phyloP scores from a whole-genome alignment of 30 jellyfish, hydroid and myxozoan species.

The Turritopsis rubra region DNA sequence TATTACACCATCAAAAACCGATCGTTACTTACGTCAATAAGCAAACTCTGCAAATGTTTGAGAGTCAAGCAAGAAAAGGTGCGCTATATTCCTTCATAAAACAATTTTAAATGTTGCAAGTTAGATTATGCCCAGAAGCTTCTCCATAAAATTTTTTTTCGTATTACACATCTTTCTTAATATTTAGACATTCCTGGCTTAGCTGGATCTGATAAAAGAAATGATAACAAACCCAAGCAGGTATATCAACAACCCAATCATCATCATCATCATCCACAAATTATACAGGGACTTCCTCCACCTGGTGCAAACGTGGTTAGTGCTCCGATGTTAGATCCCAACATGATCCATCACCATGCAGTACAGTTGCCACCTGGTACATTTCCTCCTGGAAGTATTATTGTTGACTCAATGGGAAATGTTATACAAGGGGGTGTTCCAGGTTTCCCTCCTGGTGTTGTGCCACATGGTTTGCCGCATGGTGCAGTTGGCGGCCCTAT shows the following conservation, averaged over 20 bases:
- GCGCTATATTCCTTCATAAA: not conserved
- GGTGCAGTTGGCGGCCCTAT: slow-evolving; percentile 42
- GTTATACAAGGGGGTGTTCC: slow-evolving; percentile 38
- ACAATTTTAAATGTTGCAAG: too few relatives aligned
- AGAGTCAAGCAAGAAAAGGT: slow-evolving; percentile 84
- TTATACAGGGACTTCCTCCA: slow-evolving; percentile 37
- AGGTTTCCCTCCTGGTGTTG: slow-evolving; percentile 20
- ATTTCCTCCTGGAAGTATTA: slow-evolving; percentile 32
- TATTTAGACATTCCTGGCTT: slow-evolving; percentile 11
- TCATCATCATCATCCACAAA: slow-evolving; percentile 22
- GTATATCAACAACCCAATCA: not conserved
- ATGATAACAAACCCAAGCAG: slow-evolving; percentile 13
- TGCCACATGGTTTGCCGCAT: slow-evolving; percentile 37
- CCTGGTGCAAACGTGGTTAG: slow-evolving; percentile 43
- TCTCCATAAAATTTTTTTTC: not conserved
- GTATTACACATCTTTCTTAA: not conserved
- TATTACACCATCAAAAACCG: slow-evolving; percentile 75
- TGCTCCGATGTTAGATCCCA: slow-evolving; percentile 40
- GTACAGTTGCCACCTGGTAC: slow-evolving; percentile 25
- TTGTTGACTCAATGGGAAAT: slow-evolving; percentile 36
- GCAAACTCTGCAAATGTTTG: slow-evolving; percentile 82
- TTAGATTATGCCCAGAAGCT: too few relatives aligned
- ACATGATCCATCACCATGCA: slow-evolving; percentile 15
- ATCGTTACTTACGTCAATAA: slow-evolving; percentile 85
- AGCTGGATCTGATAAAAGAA: slow-evolving; percentile 14